A percentile compares a stretch with the other conserved stretches of the same genome.
Evolutionary conservation across 2,113 vertebrate genomes (phyloP).

Genomic region (Neoarius graeffei): DNA sequence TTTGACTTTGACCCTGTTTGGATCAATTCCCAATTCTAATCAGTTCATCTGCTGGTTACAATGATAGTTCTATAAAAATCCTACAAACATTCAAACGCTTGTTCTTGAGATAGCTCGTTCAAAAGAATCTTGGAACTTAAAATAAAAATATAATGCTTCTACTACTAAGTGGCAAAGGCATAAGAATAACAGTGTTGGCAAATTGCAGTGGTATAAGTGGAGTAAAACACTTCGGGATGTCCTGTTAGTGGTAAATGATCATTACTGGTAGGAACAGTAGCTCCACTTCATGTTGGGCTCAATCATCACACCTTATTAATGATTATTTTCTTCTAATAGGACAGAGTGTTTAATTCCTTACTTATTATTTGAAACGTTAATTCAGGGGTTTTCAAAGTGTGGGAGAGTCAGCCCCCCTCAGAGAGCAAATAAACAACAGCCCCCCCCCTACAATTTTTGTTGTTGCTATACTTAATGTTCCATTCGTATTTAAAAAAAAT

Average conservation of each 20-base stretch:
- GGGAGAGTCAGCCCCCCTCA: no score
- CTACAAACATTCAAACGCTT: not conserved
- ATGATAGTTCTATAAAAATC: not conserved
- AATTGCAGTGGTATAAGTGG: not conserved
- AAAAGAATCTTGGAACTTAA: not conserved
- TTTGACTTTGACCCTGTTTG: not conserved
- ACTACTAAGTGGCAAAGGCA: no score
- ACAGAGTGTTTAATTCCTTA: not conserved
- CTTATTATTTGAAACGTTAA: not conserved
- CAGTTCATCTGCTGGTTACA: not conserved
- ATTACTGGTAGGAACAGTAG: no score
- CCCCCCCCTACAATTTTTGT: no score
- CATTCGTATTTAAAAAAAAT: no score
- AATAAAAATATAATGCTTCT: no score
- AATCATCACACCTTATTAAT: not conserved
- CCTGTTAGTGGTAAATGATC: not conserved
- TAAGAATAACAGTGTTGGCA: no score
- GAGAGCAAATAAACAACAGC: no score
- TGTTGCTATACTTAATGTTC: no score
- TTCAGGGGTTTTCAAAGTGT: no score
- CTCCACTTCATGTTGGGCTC: not conserved
- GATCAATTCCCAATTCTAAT: not conserved
- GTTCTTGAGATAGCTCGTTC: not conserved
- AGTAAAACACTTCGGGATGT: not conserved
- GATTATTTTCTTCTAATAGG: not conserved